Conservation (phyloP, 2,888 invertebrate species). For the Spisula solida region DNA sequence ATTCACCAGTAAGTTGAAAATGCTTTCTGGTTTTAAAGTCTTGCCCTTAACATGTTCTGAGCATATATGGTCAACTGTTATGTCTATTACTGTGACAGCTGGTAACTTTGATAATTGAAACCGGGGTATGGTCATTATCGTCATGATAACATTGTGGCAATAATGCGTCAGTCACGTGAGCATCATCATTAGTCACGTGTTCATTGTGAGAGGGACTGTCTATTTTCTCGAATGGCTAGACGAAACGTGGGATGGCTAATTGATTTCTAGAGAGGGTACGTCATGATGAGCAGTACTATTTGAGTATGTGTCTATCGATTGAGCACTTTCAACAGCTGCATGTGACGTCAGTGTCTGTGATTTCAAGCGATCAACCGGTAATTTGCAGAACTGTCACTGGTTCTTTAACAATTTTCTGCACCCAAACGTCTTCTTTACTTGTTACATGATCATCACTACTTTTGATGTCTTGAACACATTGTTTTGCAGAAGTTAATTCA, state of each 20-base stretch:
- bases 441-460: background rate
- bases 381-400: background rate
- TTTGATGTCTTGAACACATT: background rate
- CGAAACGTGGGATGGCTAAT: background rate
- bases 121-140: too few relatives aligned
- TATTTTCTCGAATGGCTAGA: background rate
- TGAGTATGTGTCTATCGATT: constrained; percentile 15
- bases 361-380: background rate
- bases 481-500: background rate
- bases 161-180: background rate
- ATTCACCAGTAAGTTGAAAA: constrained; percentile 29
- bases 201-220: background rate
- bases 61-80: constrained; percentile 48
- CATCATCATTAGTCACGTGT: background rate
- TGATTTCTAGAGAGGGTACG: background rate
- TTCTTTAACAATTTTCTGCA: background rate
- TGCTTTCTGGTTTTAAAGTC: constrained; percentile 46
- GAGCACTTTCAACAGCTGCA: background rate
- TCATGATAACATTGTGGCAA: too few relatives aligned
- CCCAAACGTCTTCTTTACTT: background rate
- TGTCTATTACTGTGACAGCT: constrained; percentile 31
- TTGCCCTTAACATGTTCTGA: constrained; percentile 46
- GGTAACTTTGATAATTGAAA: too few relatives aligned
- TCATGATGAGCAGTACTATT: constrained; percentile 9
- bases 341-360: too few relatives aligned